Base-by-base conservation (phyloP, 2,888 invertebrate species). In the Drosophila nr. medialis region DNA sequence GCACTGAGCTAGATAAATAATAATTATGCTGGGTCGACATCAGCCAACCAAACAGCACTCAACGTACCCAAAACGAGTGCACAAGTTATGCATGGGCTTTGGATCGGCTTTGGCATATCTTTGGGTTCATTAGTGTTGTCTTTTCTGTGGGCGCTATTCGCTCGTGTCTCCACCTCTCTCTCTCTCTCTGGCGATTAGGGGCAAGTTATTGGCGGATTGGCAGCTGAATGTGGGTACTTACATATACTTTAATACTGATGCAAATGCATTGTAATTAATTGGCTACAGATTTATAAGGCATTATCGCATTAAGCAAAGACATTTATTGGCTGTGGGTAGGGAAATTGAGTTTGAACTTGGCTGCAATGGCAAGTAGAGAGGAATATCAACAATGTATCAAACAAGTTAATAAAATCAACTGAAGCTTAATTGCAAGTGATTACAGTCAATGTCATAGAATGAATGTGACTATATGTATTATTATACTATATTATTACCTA, bases 1-100 rank as follows among this genome's bases (percentile, higher is more conserved):
- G 82, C 82, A 77, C 71, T 80, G 77, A 80, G 72, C 89, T 82
- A 85, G 85, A 85, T 85, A 85, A 85, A 85, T 85, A 89, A 85
- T 85, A 85, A 87, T 89, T 87, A 85, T 89, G 82, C 80, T 81
- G 89, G 70, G 71, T 74, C 89, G 77, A 75, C 81, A 75, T 53
- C 45, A 45, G 24, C 55, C 74, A 70, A 38, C 71, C 76, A 51
- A 80, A 63, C 60, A 55, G 80, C 79, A 80, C 70, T 62, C 50
- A 68, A 45, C 59, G 50, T 30, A 64, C 49, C 63, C 64, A 63
- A 69, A 80, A 73, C 86, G 89, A 84, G 75, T 86, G 83, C 77
- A 73, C 77, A 73, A 73, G 64, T 68, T 89, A 65, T 80, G 67
- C 81, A 68, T 30, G 50, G 49, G 38, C 49, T 67, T 56, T 42